Evolutionary conservation across 2,888 invertebrate species (phyloP).

Genomic region (Helicoverpa assulta): DNA sequence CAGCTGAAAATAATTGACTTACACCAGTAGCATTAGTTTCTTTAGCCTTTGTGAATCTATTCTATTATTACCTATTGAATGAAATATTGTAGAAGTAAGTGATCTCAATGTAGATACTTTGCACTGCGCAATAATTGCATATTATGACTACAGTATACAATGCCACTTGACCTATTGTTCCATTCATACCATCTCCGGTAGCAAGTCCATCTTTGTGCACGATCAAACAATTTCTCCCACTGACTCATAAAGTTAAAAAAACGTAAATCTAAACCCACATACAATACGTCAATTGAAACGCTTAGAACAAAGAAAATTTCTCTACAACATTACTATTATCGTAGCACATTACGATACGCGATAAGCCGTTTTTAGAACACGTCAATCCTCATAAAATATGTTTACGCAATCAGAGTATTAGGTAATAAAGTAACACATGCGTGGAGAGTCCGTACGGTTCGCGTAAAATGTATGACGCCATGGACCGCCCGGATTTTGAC

Average conservation of each 20-base stretch:
- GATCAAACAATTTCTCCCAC: constrained; percentile 42
- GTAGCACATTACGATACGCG: constrained; percentile 55
- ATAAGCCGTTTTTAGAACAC: constrained; percentile 58
- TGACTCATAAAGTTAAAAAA: constrained; percentile 50
- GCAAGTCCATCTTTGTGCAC: constrained; percentile 42
- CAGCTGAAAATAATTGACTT: neutral
- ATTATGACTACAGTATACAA: constrained; percentile 36
- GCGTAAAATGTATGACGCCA: constrained; percentile 51
- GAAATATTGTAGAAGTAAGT: constrained; percentile 7
- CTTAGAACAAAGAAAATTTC: constrained; percentile 50
- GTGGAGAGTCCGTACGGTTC: constrained; percentile 47
- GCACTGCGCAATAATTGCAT: constrained; percentile 27
- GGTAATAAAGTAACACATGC: constrained; percentile 62
- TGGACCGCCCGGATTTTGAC: constrained; percentile 9
- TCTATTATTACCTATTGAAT: neutral
- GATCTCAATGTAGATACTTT: constrained; percentile 12
- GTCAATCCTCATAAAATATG: constrained; percentile 60
- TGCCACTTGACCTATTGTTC: constrained; percentile 44
- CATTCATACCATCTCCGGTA: constrained; percentile 40
- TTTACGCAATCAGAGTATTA: constrained; percentile 62
- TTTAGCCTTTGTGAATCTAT: neutral
- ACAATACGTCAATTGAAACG: constrained; percentile 49
- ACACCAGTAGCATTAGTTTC: neutral
- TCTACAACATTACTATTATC: constrained; percentile 50
- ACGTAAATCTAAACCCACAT: constrained; percentile 37